Base-by-base conservation (phyloP, 2,888 invertebrate genomes). In the Horisme vitalbata region DNA sequence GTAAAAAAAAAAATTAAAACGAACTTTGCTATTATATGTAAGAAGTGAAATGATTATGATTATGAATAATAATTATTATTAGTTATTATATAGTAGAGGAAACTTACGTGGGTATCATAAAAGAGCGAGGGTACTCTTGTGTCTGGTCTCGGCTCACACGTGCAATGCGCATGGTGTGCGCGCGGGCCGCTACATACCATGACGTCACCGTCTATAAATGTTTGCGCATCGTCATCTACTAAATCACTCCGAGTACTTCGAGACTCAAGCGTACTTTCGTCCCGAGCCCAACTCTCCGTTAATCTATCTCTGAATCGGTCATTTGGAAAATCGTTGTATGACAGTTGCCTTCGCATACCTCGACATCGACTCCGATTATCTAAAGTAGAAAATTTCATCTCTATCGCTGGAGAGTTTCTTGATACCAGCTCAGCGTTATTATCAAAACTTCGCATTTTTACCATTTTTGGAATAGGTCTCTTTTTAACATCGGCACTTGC, bases 251-350 rank as follows among this genome's bases (percentile, higher is more conserved):
- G 75, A 46, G 76, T 75, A 59, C 75, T 79, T 55, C 83, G 68
- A 44, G 82, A 74, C 59, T 78, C 76, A 57, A 71, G 71, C 49
- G 75, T 69, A 52, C 68, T 72, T 57, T 79, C 83, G 41, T 82
- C 82, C 43, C 80, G 72, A 46, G 71, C 61, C 88, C 86, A 83
- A 33, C 73, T 64, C 57, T 81, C 86, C 48, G 76, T 60, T 59
- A 71, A 63, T 66, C 83, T 75, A 57, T 85, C 85, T 55, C 82
- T 71, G 62, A 68, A 82, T 48, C 87, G 71, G 55, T 89, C 90
- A 59, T 75, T 86, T 47, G 85, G 83, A 71, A 90, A 87, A 63
- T 90, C 90, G 63, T 86, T 90, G 67, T 83, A 90, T 41, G 90
- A 90, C 84, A 90, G 79, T 70, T 89, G 89, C 56, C 89, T 78